phyloP scores from a whole-genome alignment of 2,113 vertebrate genomes.

The Hipposideros armiger region DNA sequence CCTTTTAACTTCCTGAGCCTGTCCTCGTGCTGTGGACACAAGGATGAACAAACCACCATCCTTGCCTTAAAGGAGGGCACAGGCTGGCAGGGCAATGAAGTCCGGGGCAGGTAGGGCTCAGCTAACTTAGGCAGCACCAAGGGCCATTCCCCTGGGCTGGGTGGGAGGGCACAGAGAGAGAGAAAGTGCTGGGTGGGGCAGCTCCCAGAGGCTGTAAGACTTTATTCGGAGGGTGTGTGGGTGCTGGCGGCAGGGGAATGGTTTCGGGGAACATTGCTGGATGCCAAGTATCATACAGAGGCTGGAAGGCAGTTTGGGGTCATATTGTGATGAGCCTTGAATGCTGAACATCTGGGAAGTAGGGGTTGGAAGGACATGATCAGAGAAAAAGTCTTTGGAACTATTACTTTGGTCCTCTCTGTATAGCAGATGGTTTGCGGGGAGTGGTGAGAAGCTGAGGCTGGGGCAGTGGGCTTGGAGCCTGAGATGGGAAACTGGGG shows the following conservation, averaged over 20 bases:
- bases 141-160: not conserved
- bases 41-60: not conserved
- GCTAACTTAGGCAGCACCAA: not conserved
- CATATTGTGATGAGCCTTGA: not conserved
- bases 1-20: not conserved
- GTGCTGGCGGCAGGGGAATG: not conserved
- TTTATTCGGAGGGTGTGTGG: not conserved
- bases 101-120: not conserved
- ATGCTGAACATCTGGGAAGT: not conserved
- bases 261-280: not conserved
- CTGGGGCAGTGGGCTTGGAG: not conserved
- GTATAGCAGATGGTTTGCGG: not conserved
- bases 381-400: slow-evolving; percentile 17
- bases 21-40: not conserved
- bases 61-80: not conserved
- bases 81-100: not conserved
- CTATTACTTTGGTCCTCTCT: not conserved
- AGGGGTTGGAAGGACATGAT: not conserved
- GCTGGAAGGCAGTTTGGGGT: not conserved
- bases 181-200: not conserved
- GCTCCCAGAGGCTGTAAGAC: not conserved
- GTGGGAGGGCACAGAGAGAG: not conserved
- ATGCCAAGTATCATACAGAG: not conserved
- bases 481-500: not conserved
- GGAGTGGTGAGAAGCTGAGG: not conserved